These are phyloP conservation scores for Drosophila histrio DNA, from an alignment of 2,888 invertebrate species.

Conservation along the genomic window DNA sequence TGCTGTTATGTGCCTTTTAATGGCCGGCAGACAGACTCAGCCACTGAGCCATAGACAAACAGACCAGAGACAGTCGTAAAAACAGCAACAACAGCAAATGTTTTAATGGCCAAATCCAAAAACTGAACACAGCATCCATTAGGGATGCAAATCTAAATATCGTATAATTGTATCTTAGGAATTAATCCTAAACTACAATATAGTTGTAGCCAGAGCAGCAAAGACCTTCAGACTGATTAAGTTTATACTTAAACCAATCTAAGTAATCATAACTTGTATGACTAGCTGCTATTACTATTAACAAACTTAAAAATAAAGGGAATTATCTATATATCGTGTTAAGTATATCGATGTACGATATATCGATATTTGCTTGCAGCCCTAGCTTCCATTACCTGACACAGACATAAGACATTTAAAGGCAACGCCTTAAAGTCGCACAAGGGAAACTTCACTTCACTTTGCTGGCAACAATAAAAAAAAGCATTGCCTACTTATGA, in stretches of 20 bases:
- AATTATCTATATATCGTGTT: too few species aligned
- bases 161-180: too few species aligned
- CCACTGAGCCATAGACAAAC: constrained; percentile 10
- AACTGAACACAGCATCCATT: constrained; percentile 4
- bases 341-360: too few species aligned
- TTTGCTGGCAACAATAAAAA: background rate
- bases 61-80: background rate
- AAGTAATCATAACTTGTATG: too few species aligned
- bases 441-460: background rate
- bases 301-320: too few species aligned
- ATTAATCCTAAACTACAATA: too few species aligned
- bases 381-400: constrained; percentile 13
- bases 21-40: constrained; percentile 38
- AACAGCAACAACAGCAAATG: background rate
- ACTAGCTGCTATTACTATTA: too few species aligned
- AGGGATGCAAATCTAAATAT: too few species aligned
- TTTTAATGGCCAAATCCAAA: constrained; percentile 11
- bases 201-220: too few species aligned
- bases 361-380: too few species aligned
- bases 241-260: too few species aligned
- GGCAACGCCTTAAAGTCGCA: constrained; percentile 2
- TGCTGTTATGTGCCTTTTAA: constrained; percentile 24
- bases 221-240: too few species aligned
- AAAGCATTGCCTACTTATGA: constrained; percentile 44
- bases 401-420: constrained; percentile 11